Conservation (phyloP, 2,113 vertebrate species). For the Chitala chitala region DNA sequence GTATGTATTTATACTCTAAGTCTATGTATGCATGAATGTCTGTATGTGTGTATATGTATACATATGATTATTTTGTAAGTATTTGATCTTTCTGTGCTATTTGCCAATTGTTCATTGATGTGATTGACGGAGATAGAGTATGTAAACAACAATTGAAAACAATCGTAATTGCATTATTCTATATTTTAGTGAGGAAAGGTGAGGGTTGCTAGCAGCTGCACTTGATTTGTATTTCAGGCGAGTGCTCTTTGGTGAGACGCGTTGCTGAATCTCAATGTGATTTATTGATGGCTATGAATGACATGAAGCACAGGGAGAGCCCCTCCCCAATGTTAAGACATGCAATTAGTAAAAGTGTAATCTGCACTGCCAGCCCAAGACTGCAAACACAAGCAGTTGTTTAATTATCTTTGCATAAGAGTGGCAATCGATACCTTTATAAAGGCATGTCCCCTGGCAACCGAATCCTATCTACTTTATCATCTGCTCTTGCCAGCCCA, state of each 20-base stretch:
- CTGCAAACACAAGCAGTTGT: conserved; percentile 49
- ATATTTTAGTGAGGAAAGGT: not conserved
- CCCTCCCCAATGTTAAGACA: conserved; percentile 40
- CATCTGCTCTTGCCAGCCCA: conserved; percentile 26
- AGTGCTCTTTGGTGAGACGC: conserved; percentile 35
- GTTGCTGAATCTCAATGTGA: conserved; percentile 55
- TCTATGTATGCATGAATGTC: too few relatives aligned
- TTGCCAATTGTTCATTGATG: too few relatives aligned
- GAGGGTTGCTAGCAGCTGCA: conserved; percentile 22
- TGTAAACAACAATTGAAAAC: not conserved
- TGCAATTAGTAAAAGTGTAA: conserved; percentile 39
- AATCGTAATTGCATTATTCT: not conserved
- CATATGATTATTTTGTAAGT: too few relatives aligned
- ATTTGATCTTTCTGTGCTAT: too few relatives aligned
- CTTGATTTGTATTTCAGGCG: conserved; percentile 55
- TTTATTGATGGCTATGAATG: conserved; percentile 50
- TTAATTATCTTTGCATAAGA: conserved; percentile 68
- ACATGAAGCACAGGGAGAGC: conserved; percentile 27
- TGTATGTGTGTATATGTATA: too few relatives aligned
- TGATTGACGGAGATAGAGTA: too few relatives aligned
- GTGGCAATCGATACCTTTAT: conserved; percentile 51
- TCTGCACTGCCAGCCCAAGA: conserved; percentile 26
- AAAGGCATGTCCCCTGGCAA: conserved; percentile 50
- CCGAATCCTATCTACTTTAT: conserved; percentile 49
- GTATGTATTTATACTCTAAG: too few relatives aligned